Percentiles rank a stretch among this genome's conserved stretches.
phyloP scores from a whole-genome alignment of 2,888 invertebrate genomes.

The Scrobipalpa costella region DNA sequence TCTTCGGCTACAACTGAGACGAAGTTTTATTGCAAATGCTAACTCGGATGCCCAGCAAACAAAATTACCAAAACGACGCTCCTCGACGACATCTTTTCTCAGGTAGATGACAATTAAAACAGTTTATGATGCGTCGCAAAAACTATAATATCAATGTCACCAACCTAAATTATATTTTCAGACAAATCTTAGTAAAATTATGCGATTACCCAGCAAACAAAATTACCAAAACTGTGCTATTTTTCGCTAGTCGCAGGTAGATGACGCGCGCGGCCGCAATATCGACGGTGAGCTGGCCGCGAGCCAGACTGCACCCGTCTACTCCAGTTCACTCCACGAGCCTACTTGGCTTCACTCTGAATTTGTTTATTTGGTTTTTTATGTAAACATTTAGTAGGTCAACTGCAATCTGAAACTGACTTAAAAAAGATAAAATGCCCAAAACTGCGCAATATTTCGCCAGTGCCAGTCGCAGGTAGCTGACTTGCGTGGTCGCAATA shows the following conservation, averaged over 20 bases:
- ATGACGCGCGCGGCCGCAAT: constrained; percentile 1
- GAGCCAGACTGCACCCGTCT: constrained; percentile 44
- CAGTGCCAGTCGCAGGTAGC: constrained; percentile 5
- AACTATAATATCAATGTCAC: too few relatives aligned
- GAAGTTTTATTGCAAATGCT: too few relatives aligned
- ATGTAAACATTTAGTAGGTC: constrained; percentile 19
- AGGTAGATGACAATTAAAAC: too few relatives aligned
- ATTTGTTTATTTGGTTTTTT: constrained; percentile 42
- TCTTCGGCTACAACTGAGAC: too few relatives aligned
- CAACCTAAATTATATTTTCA: too few relatives aligned
- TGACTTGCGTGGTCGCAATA: neutral
- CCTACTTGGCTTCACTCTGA: constrained; percentile 42
- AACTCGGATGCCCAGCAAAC: too few relatives aligned
- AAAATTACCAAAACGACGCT: neutral
- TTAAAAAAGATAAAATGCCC: too few relatives aligned
- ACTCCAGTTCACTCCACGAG: constrained; percentile 35
- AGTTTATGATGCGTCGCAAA: too few relatives aligned
- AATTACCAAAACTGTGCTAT: neutral
- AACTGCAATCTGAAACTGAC: neutral
- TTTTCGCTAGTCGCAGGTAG: constrained; percentile 8
- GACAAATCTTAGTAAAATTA: too few relatives aligned
- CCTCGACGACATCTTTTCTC: too few relatives aligned
- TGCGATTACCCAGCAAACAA: neutral
- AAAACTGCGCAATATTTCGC: neutral
- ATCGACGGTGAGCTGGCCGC: constrained; percentile 8